Evolutionary conservation across 2,797 vertebrate species (phyloP).

Genomic region (Odontamblyopus rebecca): DNA sequence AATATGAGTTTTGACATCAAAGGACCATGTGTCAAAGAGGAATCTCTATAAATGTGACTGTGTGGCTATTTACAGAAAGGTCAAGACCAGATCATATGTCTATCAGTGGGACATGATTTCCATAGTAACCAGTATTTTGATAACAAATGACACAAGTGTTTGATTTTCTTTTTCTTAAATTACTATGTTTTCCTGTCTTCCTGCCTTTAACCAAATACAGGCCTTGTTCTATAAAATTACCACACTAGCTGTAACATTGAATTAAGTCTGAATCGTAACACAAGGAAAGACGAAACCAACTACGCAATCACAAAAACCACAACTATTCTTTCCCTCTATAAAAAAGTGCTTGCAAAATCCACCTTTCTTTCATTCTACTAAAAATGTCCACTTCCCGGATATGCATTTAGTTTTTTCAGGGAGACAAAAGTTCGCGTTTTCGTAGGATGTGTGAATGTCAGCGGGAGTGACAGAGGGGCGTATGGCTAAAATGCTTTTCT

Average conservation of each 20-base stretch:
- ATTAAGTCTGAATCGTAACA: conserved; percentile 20
- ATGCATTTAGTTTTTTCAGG: conserved; percentile 28
- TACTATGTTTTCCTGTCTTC: conserved; percentile 11
- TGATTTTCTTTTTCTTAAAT: not conserved
- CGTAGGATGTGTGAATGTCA: conserved; percentile 36
- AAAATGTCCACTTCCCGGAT: conserved; percentile 51
- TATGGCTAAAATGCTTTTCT: conserved; percentile 69
- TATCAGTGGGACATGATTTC: conserved; percentile 18
- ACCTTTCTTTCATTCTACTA: conserved; percentile 25
- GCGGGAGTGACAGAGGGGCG: conserved; percentile 59
- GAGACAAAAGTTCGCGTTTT: conserved; percentile 24
- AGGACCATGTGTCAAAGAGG: conserved; percentile 17
- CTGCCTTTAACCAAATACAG: not conserved
- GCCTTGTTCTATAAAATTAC: conserved; percentile 21
- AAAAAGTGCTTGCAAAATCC: conserved; percentile 49
- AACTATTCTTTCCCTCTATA: conserved; percentile 50
- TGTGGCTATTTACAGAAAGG: conserved; percentile 50
- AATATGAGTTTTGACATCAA: not conserved
- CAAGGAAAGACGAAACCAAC: conserved; percentile 31
- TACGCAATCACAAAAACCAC: conserved; percentile 31
- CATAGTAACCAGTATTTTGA: conserved; percentile 17
- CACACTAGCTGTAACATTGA: conserved; percentile 6
- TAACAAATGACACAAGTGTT: conserved; percentile 9
- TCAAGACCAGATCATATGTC: conserved; percentile 43
- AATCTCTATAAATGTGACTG: conserved; percentile 31